Base-by-base conservation (phyloP, 2,888 invertebrate species). In the Scaptodrosophila latifasciaeformis region DNA sequence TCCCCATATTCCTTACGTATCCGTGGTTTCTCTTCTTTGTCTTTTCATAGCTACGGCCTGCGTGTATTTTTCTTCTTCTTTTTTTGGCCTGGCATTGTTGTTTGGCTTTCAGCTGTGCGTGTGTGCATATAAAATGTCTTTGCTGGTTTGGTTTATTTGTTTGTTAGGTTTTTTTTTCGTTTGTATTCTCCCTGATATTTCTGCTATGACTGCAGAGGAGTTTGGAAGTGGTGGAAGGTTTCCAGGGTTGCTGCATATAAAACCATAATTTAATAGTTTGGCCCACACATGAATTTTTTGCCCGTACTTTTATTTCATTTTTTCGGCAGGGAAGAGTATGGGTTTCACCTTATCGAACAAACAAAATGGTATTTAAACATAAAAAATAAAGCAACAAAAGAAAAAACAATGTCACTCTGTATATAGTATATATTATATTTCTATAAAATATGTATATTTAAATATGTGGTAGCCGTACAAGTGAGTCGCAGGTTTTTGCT, bases 311-410 rank as follows among this genome's bases (percentile, higher is more conserved):
- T 24, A 18, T 45, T 34, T 45, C 34, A 30, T 47, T 21, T 6
- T 31, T 12, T 42, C 35, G 58, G 49, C 39, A 12, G 44, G 40
- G 13, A 35, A 29, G 54, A 13, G 42, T 17, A 29, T 19, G 50
- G 27, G 46, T 37, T 47, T 56, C 48, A 30, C 39, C 68, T 66
- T 80, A 80, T 80, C 79, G 79, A 80, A 80, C 79, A 80, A 80
- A 80, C 79, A 80, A 79, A 57, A 54, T 65, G 55, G 19, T 59
- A 69, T 69, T 79, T 67, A 59, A 59, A 59, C 65, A 75, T 58
- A 62, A 60, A 59, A 60, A 52, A 53, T 55, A 48, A 37, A 3
- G 18, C 7, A 10, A 3, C 24, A 24, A 3, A 24, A 74, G 56
- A 61, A 60, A 59, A 59, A 54, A 54, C 56, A 49, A 70, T 64